These are phyloP conservation scores for Dryadula phaetusa DNA, from an alignment of 2,888 invertebrate genomes.

Conservation along the genomic window DNA sequence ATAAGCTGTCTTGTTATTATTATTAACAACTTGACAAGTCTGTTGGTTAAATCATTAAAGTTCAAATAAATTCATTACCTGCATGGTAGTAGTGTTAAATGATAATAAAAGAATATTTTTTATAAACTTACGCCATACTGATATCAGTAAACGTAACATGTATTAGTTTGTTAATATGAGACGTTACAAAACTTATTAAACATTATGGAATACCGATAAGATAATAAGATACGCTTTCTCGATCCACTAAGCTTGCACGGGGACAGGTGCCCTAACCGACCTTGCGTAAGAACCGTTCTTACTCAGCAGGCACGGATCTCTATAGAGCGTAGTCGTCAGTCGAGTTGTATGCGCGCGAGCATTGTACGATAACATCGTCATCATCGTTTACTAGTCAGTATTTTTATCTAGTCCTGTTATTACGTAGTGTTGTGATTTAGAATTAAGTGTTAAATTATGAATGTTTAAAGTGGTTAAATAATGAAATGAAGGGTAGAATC, in stretches of 20 bases:
- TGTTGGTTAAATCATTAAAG: background rate
- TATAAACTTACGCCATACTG: background rate
- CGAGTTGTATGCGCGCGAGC: conserved; percentile 54
- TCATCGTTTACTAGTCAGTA: conserved; percentile 17
- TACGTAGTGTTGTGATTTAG: conserved; percentile 41
- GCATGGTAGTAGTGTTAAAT: background rate
- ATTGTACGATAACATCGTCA: conserved; percentile 32
- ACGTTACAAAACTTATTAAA: conserved; percentile 23
- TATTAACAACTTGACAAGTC: background rate
- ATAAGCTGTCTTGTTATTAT: no score
- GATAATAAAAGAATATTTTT: no score
- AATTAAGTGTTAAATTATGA: conserved; percentile 37
- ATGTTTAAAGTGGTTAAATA: conserved; percentile 43
- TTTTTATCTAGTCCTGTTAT: conserved; percentile 27
- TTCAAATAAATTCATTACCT: background rate
- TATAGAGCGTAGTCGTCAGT: conserved; percentile 58
- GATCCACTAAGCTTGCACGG: conserved; percentile 53
- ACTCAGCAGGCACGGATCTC: conserved; percentile 55
- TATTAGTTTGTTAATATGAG: background rate
- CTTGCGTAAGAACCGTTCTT: conserved; percentile 83
- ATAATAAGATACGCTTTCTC: conserved; percentile 66
- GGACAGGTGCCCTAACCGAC: conserved; percentile 57
- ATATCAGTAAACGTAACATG: background rate
- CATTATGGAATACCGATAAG: conserved; percentile 47
- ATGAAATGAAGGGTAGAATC: conserved; percentile 75